phyloP scores from a whole-genome alignment of 2,797 vertebrate species.

The Phalloptychus januarius region DNA sequence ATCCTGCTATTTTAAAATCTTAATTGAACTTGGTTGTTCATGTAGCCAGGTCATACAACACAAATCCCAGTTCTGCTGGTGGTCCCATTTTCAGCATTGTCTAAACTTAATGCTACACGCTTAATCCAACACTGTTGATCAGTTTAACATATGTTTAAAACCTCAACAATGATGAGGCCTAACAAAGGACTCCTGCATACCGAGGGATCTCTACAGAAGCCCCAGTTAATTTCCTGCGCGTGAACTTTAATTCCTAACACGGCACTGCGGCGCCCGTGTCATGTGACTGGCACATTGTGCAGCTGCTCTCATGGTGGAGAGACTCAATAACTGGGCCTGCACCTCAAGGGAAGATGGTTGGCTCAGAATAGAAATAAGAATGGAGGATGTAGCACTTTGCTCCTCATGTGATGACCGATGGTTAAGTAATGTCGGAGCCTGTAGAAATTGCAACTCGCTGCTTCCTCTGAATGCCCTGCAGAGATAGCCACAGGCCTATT shows the following conservation, averaged over 20 bases:
- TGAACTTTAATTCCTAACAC: conserved; percentile 40
- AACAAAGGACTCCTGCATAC: conserved; percentile 15
- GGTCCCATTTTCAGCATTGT: conserved; percentile 2
- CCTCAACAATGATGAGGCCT: conserved; percentile 3
- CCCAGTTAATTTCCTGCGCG: conserved; percentile 26
- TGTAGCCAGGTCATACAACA: conserved; percentile 17
- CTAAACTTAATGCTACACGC: neutral
- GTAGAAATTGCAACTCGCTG: neutral
- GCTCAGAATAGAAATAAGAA: conserved; percentile 66
- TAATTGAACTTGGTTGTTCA: conserved; percentile 32
- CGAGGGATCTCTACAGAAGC: conserved; percentile 1
- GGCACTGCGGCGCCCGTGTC: conserved; percentile 37
- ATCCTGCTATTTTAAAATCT: conserved; percentile 52
- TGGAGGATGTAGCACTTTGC: conserved; percentile 38
- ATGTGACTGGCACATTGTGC: conserved; percentile 51
- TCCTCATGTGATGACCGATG: conserved; percentile 44
- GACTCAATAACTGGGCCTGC: conserved; percentile 56
- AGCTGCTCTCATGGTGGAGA: conserved; percentile 49
- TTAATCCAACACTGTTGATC: conserved; percentile 15
- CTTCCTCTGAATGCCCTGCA: neutral
- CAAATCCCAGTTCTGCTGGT: conserved; percentile 12
- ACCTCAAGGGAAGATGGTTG: conserved; percentile 48
- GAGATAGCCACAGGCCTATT: neutral
- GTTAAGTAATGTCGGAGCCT: conserved; percentile 22
- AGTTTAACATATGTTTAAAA: neutral